Base-by-base conservation (phyloP, 1,140 invertebrate genomes). In the Drosophila ercepeae region DNA sequence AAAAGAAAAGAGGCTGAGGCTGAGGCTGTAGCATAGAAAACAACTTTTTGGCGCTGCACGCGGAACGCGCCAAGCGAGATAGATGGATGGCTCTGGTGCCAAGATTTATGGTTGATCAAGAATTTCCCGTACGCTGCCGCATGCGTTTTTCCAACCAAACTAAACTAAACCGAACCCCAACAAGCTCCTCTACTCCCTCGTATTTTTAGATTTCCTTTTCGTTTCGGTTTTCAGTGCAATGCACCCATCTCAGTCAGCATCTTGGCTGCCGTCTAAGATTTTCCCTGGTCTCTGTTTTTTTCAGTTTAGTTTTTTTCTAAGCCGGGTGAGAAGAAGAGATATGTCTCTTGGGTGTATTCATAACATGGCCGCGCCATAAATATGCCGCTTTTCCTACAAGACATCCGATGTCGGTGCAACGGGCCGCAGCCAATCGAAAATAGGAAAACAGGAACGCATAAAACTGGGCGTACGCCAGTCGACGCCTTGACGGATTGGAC, bases 71-170 rank as follows among this genome's bases (percentile, higher is more conserved):
- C 81, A 82, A 75, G 77, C 82, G 83, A 82, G 82, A 88, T 88
- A 89, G 88, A 89, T 90, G 82, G 88, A 89, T 89, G 78, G 72
- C 81, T 77, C 70, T 74, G 88, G 75, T 82, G 88, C 88, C 86
- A 90, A 89, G 88, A 89, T 89, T 89, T 89, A 89, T 89, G 75
- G 65, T 89, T 84, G 88, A 90, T 89, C 88, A 83, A 88, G 88
- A 89, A 89, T 89, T 89, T 88, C 49, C 81, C 86, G 68, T 86
- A 67, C 78, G 27, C 27, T 29, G 70, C 29, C 57, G 60, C 57
- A 69, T 63, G 65, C 75, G 69, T 72, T 78, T 75, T 88, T 70
- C 41, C 57, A 25, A 51, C 25, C 55, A 48, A 25, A 58, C 57
- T n/a, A 13, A 45, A 60, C 25, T 4, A 16, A 49, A 39, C 29